Base-by-base conservation (phyloP, 2,113 vertebrate genomes). In the Upupa epops region DNA sequence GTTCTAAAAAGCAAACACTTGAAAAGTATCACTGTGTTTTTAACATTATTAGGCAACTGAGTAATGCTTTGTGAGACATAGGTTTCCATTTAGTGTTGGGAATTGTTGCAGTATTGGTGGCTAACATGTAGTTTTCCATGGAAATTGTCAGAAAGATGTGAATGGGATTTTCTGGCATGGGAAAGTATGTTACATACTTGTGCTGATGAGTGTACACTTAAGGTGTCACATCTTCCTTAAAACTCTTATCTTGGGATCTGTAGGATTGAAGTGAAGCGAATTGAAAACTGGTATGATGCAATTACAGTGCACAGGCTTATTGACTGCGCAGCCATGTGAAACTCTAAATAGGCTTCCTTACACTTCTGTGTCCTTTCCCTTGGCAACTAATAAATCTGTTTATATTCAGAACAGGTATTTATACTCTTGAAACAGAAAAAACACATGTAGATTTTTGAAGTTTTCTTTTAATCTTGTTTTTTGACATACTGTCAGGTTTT, bases 11-110 rank as follows among this genome's bases (percentile, higher is more conserved):
- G 22, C 75, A 70, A 71, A 83, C 20, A 51, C 11, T 85, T 90
- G 65, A 74, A 81, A 92, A 40, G 17, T 56, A 70, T 71, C 74
- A 31, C 66, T 92, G 16, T 55, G 15, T 90, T 93, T 94, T 85
- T 74, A 46, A 55, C 6, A 3, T 46, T 54, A 40, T 36, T 72
- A 42, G 59, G 40, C 49, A 61, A 3, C 22, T 76, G 51, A 76
- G 25, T 72, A 65, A 74, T 51, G 9, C 75, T 84, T 76, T 40
- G 15, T 60, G 69, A 34, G 63, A 52, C 18, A n/a, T 70, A 31
- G 61, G 10, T 40, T 85, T 90, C 75, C 31, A 28, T 68, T 83
- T 78, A 36, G 12, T 19, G 2, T 73, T 85, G 36, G 26, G 82
- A 84, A 46, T 66, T 65, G n/a, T 58, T 84, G 22, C 48, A 54